These are phyloP conservation scores for Peromyscus polionotus DNA, from an alignment of 2,113 vertebrate genomes.

Conservation along the genomic window DNA sequence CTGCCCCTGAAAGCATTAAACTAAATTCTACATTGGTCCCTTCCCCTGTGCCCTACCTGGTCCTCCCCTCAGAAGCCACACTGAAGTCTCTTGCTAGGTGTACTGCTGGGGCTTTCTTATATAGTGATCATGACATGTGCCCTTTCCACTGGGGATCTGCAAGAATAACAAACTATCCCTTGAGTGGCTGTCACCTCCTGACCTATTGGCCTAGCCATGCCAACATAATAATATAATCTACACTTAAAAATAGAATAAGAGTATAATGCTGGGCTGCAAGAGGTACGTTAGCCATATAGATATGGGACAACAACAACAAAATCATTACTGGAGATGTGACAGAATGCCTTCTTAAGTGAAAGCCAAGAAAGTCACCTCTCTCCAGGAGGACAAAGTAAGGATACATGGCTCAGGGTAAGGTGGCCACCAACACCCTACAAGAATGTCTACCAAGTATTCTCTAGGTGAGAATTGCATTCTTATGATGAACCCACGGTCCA, in stretches of 20 bases:
- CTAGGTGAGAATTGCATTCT: background rate
- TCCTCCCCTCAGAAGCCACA: background rate
- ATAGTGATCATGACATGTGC: no score
- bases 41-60: background rate
- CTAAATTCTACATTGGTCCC: background rate
- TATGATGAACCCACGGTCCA: background rate
- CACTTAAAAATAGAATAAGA: background rate
- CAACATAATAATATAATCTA: background rate
- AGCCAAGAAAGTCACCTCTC: background rate
- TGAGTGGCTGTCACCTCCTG: background rate
- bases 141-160: background rate
- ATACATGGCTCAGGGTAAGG: background rate
- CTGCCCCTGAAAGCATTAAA: background rate
- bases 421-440: background rate
- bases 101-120: background rate
- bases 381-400: background rate
- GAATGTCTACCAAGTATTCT: background rate
- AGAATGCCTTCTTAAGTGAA: slow-evolving; percentile 1
- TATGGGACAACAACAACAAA: background rate
- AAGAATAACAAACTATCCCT: background rate
- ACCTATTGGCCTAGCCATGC: background rate
- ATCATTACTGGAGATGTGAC: background rate
- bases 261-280: background rate
- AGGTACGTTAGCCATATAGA: background rate
- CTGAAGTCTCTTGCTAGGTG: background rate